Conservation (phyloP, 2,797 vertebrate genomes). For the Hippoglossus hippoglossus region DNA sequence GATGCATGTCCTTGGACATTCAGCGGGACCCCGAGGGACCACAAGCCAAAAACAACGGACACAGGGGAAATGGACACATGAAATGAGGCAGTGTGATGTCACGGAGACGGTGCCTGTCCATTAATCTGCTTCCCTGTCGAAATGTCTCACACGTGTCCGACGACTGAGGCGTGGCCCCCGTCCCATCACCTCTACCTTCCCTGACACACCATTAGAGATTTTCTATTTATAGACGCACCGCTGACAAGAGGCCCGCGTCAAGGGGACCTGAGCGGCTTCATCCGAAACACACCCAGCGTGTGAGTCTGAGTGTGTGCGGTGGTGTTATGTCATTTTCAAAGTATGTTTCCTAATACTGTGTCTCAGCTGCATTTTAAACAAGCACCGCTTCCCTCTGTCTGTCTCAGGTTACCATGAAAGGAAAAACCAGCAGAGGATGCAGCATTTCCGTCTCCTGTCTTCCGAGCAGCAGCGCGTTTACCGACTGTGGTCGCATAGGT, state of each 20-base stretch:
- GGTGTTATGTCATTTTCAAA: slow-evolving; percentile 17
- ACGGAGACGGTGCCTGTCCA: neutral
- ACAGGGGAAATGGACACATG: slow-evolving; percentile 39
- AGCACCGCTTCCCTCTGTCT: slow-evolving; percentile 7
- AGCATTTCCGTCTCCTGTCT: slow-evolving; percentile 45
- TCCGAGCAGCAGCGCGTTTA: slow-evolving; percentile 48
- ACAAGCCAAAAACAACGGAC: slow-evolving; percentile 11
- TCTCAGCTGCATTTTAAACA: slow-evolving; percentile 37
- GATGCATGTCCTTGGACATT: slow-evolving; percentile 54
- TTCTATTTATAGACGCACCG: slow-evolving; percentile 69
- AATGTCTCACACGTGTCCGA: slow-evolving; percentile 33
- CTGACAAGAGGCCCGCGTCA: slow-evolving; percentile 48
- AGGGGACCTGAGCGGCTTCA: slow-evolving; percentile 46
- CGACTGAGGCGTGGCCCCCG: slow-evolving; percentile 38
- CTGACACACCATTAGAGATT: slow-evolving; percentile 50
- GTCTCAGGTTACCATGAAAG: slow-evolving; percentile 67
- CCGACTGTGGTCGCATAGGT: slow-evolving; percentile 25
- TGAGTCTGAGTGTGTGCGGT: neutral
- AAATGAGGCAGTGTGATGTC: slow-evolving; percentile 44
- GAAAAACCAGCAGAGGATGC: slow-evolving; percentile 52
- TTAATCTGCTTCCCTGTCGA: slow-evolving; percentile 1
- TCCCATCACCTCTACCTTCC: slow-evolving; percentile 59
- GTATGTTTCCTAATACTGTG: slow-evolving; percentile 18
- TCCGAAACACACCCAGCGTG: slow-evolving; percentile 25
- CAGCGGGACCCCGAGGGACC: slow-evolving; percentile 15